Base-by-base conservation (phyloP, 2,888 invertebrate species). In the Bugula neritina region DNA sequence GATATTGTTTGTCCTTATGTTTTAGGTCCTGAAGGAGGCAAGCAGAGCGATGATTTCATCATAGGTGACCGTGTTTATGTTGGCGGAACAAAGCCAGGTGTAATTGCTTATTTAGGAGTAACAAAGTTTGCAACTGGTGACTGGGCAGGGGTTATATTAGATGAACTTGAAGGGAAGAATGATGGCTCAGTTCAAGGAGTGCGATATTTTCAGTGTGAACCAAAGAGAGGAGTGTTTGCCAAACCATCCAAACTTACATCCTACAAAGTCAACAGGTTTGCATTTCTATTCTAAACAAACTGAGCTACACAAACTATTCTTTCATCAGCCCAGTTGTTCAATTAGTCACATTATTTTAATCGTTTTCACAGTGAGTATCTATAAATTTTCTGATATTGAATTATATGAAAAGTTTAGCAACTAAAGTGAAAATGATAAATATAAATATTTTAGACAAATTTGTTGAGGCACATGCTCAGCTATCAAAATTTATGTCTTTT, bases 11-110 rank as follows among this genome's bases (percentile, higher is more conserved):
- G 55, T 25, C 23, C 3, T 55, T 3, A 17, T 55, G 5, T 23
- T 55, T 13, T 5, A 63, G 63, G 63, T 34, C 63, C 63, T 2
- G 63, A 63, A 31, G 63, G 63, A 31, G 31, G 31, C 63, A 63
- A 63, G 84, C 93, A 93, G 43, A 31, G 21, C 13, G 95, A 96
- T 87, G 93, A 93, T 86, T 96, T 94, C 85, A 94, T 94, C 80
- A 93, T 97, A 81, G 96, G 96, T 35, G 93, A 97, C 82, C 88
- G 91, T 75, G 93, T 97, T 76, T 97, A 92, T 92, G 82, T 84
- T 10, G 80, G 81, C 23, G 84, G 84, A 1, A 80, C 79, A 2
- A 84, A 84, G 72, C 79, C 83, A 0, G 84, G 84, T 29, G 74
- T 77, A 69, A 83, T 84, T 55, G 83, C 84, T 2, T 84, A 80